Evolutionary conservation across 2,113 vertebrate species (phyloP).

Genomic region (Lasiurus cinereus): DNA sequence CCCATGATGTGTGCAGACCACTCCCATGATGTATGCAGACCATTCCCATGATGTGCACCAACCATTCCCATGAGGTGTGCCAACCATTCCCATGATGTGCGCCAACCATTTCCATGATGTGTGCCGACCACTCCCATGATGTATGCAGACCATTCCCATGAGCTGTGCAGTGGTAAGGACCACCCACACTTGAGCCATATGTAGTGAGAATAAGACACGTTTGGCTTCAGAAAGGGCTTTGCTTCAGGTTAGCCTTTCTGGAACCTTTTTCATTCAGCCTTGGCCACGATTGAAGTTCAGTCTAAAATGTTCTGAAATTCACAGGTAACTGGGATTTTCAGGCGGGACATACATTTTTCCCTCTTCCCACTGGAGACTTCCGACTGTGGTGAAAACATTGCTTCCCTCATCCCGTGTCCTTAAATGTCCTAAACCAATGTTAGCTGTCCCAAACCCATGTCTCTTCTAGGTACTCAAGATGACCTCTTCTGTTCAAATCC

Average conservation of each 20-base stretch:
- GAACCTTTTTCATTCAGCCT: not conserved
- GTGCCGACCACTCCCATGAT: too few relatives aligned
- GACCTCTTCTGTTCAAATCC: not conserved
- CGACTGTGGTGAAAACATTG: not conserved
- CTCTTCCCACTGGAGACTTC: not conserved
- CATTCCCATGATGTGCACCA: not conserved
- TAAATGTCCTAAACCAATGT: accelerated
- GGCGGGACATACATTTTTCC: not conserved
- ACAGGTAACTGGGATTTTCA: not conserved
- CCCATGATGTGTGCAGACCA: too few relatives aligned
- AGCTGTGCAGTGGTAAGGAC: not conserved
- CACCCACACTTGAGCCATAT: not conserved
- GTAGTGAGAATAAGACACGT: not conserved
- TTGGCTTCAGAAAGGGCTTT: not conserved
- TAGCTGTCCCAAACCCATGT: not conserved
- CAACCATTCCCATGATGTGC: too few relatives aligned
- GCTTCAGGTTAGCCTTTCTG: not conserved
- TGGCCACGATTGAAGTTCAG: not conserved
- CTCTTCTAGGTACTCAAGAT: not conserved
- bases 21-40: not conserved
- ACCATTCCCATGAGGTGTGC: not conserved
- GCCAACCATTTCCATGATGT: too few relatives aligned
- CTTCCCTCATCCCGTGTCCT: not conserved
- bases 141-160: too few relatives aligned
- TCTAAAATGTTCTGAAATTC: constrained; percentile 41